Evolutionary conservation across 2,888 invertebrate genomes (phyloP), one percentile per base, ranked within the genome.

Genomic region (Pheosia gnoma): DNA sequence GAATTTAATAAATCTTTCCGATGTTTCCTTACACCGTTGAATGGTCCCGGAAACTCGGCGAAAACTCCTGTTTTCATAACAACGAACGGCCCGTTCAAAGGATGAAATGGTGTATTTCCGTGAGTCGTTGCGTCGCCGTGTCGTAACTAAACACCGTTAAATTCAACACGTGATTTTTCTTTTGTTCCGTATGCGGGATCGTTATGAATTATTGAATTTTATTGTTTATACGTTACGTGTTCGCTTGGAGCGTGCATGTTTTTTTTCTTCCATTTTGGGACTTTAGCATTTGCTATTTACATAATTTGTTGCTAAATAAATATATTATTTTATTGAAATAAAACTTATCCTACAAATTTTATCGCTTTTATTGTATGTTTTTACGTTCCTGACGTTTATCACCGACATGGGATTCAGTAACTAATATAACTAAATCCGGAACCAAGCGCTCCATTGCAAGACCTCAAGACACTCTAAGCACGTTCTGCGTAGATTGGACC

Each of bases 1-100:
- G 79, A 79, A 86, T 86, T 88, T 85, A 87, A 88, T 89, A 87
- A 87, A 87, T 88, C 84, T 81, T 78, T 71, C 75, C 80, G 74
- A 81, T 83, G 83, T 82, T 85, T 83, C 83, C 80, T 81, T 75
- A 72, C 66, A 66, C 62, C 75, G 67, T 62, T 83, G 82, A 84
- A 83, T 82, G 77, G 78, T 66, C 63, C 68, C 77, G 82, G 81
- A 80, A 81, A 76, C 80, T 73, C 70, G 68, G 65, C 59, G 59
- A 53, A 78, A 78, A 81, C 79, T 80, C 79, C 79, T 81, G 82
- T 83, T 85, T 84, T 84, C 86, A 83, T 83, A 86, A 85, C 81
- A 82, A 79, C 73, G 67, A 41, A 49, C 75, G 67, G 66, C 72
- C 66, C 78, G 75, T 60, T 53, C 58, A 78, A 83, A 78, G 80